phyloP scores from a whole-genome alignment of 2,888 invertebrate species.

The Merodon equestris region DNA sequence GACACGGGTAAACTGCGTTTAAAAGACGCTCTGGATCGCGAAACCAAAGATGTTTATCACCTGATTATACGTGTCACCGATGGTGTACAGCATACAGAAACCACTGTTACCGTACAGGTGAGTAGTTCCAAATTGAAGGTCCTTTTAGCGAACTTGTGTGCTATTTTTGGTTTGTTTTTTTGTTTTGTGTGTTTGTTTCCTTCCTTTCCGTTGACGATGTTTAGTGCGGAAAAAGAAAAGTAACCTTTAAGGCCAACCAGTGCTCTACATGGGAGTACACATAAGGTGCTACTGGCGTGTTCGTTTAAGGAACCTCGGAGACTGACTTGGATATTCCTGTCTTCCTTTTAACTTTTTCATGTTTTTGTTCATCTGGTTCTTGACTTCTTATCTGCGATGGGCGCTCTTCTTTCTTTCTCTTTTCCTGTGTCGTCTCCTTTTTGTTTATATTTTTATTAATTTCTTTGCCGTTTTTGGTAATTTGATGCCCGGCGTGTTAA shows the following conservation, averaged over 20 bases:
- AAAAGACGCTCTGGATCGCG: conserved; percentile 90
- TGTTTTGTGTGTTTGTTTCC: not conserved
- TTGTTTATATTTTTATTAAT: conserved; percentile 64
- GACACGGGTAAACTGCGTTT: conserved; percentile 86
- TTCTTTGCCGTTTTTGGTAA: conserved; percentile 71
- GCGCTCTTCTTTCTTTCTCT: conserved; percentile 34
- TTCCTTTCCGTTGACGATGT: conserved; percentile 45
- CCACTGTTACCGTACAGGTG: conserved; percentile 89
- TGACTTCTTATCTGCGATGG: conserved; percentile 45
- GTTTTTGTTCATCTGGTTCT: conserved; percentile 49
- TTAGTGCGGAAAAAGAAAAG: conserved; percentile 20
- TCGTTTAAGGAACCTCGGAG: conserved; percentile 59
- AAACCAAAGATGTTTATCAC: conserved; percentile 88
- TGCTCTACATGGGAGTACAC: conserved; percentile 60
- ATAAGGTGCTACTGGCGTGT: conserved; percentile 65
- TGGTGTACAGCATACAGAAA: conserved; percentile 91
- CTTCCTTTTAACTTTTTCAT: conserved; percentile 13
- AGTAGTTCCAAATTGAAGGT: conserved; percentile 72
- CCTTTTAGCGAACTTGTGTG: conserved; percentile 30
- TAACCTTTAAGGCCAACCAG: conserved; percentile 63
- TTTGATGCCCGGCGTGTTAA: conserved; percentile 75
- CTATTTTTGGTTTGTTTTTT: conserved; percentile 7
- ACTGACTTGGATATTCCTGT: conserved; percentile 40
- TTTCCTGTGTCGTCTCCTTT: conserved; percentile 13
- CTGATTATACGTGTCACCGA: conserved; percentile 91